phyloP scores from a whole-genome alignment of 2,797 vertebrate genomes.

The Orestias chungarensis region DNA sequence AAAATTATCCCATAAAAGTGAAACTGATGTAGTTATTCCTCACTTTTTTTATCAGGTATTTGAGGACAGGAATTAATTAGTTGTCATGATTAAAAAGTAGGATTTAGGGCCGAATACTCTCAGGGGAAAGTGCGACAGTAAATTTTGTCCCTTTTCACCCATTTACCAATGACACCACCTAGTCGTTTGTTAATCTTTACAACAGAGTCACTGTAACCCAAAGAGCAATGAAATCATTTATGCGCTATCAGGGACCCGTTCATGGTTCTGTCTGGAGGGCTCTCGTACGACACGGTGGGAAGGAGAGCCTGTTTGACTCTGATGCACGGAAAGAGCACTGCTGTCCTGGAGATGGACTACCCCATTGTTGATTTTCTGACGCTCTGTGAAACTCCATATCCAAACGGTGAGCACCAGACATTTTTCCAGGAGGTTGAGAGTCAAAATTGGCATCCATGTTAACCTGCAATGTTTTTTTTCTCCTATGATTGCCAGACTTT shows the following conservation, averaged over 20 bases:
- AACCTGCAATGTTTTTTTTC: slow-evolving; percentile 14
- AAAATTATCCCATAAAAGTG: slow-evolving; percentile 1
- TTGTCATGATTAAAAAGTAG: slow-evolving; percentile 54
- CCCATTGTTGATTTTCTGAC: slow-evolving; percentile 97
- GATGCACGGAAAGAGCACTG: slow-evolving; percentile 98
- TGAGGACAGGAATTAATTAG: slow-evolving; percentile 56
- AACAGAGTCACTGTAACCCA: slow-evolving; percentile 3
- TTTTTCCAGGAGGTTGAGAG: too few relatives aligned
- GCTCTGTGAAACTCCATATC: slow-evolving; percentile 98
- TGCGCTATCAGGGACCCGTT: slow-evolving; percentile 89
- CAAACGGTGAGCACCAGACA: slow-evolving; percentile 91
- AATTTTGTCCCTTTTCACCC: slow-evolving; percentile 21
- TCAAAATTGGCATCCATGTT: neutral
- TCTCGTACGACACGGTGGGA: slow-evolving; percentile 96
- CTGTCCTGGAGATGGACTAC: slow-evolving; percentile 99
- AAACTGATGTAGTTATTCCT: slow-evolving; percentile 48
- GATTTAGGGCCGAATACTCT: slow-evolving; percentile 42
- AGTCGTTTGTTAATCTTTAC: neutral
- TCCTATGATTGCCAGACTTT: slow-evolving; percentile 83
- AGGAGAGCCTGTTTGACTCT: slow-evolving; percentile 98
- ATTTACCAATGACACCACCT: slow-evolving; percentile 14
- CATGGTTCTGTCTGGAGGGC: slow-evolving; percentile 95
- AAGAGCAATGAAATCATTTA: slow-evolving; percentile 17
- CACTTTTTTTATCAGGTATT: slow-evolving; percentile 25
- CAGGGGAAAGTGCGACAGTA: slow-evolving; percentile 36